Evolutionary conservation across 1,140 invertebrate species (phyloP).

Genomic region (Macrostomum lignano): DNA sequence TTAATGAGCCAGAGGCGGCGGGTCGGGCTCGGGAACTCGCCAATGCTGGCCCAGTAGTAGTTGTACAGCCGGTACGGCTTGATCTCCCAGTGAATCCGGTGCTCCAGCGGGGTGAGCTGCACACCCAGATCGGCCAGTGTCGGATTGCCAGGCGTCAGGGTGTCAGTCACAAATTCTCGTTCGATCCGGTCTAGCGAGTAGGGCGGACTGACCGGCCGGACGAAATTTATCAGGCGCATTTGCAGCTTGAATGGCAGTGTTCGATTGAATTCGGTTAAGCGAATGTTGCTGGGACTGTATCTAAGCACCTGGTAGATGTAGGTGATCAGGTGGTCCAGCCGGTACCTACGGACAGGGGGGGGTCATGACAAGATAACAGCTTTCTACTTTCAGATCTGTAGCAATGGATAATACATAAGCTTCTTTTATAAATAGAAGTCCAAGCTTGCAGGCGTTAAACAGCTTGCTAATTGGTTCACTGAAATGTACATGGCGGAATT

Average conservation of each 20-base stretch:
- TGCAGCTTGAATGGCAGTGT: too few species aligned
- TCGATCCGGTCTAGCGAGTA: slow-evolving; percentile 46
- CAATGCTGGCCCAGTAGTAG: slow-evolving; percentile 44
- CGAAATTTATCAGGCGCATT: too few species aligned
- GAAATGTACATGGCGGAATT: too few species aligned
- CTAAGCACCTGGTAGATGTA: slow-evolving; percentile 18
- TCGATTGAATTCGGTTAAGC: too few species aligned
- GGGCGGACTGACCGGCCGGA: slow-evolving; percentile 30
- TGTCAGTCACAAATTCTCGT: slow-evolving; percentile 46
- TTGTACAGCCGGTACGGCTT: slow-evolving; percentile 34
- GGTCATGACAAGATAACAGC: too few species aligned
- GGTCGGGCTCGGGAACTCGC: slow-evolving; percentile 36
- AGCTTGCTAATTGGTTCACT: too few species aligned
- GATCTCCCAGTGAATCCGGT: slow-evolving; percentile 46
- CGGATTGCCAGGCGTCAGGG: slow-evolving; percentile 34
- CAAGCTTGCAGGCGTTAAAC: too few species aligned
- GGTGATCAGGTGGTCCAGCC: slow-evolving; percentile 1
- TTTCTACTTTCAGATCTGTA: too few species aligned
- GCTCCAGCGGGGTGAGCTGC: slow-evolving; percentile 40
- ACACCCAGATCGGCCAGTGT: slow-evolving; percentile 62
- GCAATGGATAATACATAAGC: too few species aligned
- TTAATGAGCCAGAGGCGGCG: slow-evolving; percentile 2
- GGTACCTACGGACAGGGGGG: too few species aligned
- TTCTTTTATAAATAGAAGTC: too few species aligned
- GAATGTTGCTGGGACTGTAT: too few species aligned